Evolutionary conservation across 2,888 invertebrate species (phyloP).

Genomic region (Carcina quercana): DNA sequence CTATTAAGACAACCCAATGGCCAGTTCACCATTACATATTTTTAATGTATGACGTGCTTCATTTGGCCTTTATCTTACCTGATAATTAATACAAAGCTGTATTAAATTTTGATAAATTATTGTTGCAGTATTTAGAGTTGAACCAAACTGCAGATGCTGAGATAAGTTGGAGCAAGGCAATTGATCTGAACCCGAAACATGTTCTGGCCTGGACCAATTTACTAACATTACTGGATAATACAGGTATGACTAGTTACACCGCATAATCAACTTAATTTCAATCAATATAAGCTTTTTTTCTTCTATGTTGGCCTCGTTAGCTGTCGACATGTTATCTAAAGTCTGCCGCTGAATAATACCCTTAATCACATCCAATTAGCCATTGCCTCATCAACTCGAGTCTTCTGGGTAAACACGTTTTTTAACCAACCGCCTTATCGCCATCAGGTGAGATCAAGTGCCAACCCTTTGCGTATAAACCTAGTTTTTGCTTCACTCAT

Average conservation of each 20-base stretch:
- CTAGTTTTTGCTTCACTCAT: no score
- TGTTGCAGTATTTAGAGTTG: slow-evolving; percentile 84
- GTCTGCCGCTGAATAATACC: no score
- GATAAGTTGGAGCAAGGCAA: slow-evolving; percentile 88
- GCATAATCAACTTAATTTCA: neutral
- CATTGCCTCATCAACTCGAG: no score
- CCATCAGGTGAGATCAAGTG: no score
- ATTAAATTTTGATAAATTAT: slow-evolving; percentile 4
- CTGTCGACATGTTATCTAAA: no score
- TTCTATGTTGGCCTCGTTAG: no score
- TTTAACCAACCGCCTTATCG: no score
- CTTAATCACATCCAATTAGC: no score
- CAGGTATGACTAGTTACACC: slow-evolving; percentile 48
- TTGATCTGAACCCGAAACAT: slow-evolving; percentile 83
- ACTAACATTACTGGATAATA: slow-evolving; percentile 87
- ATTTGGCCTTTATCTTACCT: neutral
- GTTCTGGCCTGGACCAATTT: slow-evolving; percentile 94
- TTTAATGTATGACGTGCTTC: no score
- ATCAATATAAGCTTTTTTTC: no score
- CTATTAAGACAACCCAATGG: neutral
- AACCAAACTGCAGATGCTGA: slow-evolving; percentile 83
- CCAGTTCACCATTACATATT: neutral
- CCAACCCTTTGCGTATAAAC: no score
- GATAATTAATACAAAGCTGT: neutral
- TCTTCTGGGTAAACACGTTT: no score